These are phyloP conservation scores for Nesogale talazaci DNA, from an alignment of 2,113 vertebrate species.

Conservation along the genomic window DNA sequence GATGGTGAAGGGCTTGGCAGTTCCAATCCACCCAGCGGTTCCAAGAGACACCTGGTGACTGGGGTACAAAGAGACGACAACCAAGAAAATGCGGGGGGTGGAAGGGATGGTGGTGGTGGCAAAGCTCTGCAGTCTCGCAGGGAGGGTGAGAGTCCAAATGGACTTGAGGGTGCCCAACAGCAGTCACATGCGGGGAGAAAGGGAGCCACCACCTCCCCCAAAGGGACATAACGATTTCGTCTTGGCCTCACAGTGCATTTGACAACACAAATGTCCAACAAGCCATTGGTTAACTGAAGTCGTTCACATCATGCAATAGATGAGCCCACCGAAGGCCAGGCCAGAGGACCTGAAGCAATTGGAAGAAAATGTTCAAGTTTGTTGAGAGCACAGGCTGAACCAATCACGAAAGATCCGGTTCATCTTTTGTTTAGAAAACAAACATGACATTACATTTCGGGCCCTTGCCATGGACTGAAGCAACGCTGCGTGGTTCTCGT, in stretches of 20 bases:
- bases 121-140: no score
- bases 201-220: background rate
- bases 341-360: background rate
- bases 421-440: background rate
- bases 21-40: background rate
- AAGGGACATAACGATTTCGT: background rate
- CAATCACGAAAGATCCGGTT: background rate
- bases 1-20: background rate
- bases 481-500: background rate
- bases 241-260: background rate
- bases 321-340: background rate
- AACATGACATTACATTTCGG: background rate
- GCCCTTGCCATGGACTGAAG: background rate
- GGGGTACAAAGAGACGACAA: background rate
- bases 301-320: no score
- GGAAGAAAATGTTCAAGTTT: conserved; percentile 8
- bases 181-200: background rate
- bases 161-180: background rate
- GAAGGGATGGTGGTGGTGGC: no score
- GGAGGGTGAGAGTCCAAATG: background rate
- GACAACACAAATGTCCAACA: background rate
- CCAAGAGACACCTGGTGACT: background rate
- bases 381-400: background rate
- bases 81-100: background rate
- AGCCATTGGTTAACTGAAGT: background rate